These are phyloP conservation scores for Oenanthe oenanthe DNA, from an alignment of 2,113 vertebrate species.

Conservation along the genomic window DNA sequence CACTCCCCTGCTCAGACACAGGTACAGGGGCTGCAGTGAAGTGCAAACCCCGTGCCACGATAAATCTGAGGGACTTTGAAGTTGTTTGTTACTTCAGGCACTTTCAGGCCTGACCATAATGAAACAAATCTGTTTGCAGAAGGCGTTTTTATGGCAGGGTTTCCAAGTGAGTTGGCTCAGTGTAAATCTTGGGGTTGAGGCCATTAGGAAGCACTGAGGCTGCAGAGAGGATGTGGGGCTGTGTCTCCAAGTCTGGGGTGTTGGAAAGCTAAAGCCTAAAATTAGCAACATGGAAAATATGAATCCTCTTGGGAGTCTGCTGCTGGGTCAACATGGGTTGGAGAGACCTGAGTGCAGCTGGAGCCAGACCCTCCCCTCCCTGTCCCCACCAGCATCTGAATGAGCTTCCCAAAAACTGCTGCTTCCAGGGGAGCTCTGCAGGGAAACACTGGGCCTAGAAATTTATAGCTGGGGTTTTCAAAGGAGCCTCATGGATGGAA, in stretches of 20 bases:
- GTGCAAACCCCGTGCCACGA: not conserved
- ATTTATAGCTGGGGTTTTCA: not conserved
- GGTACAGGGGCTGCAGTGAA: not conserved
- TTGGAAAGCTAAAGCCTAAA: slow-evolving; percentile 3
- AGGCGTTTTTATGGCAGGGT: slow-evolving; percentile 54
- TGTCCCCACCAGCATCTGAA: not conserved
- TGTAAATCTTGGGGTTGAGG: slow-evolving; percentile 50
- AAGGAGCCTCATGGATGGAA: not conserved
- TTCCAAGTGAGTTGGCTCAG: slow-evolving; percentile 41
- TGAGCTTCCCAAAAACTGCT: not conserved
- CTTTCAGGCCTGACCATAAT: slow-evolving; percentile 17
- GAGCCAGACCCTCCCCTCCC: not conserved
- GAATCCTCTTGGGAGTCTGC: not conserved
- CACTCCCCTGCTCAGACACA: not conserved
- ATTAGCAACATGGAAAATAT: not conserved
- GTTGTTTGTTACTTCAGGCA: slow-evolving; percentile 60
- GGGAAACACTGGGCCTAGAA: not conserved
- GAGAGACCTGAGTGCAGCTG: not conserved
- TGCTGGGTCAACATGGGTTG: not conserved
- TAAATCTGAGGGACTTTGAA: slow-evolving; percentile 43
- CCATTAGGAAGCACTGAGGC: slow-evolving; percentile 52
- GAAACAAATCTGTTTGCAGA: slow-evolving; percentile 67
- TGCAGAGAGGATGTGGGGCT: not conserved
- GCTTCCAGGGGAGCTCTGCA: not conserved
- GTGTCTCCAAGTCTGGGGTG: not conserved